A percentile compares a stretch with the other conserved stretches of the same genome.
Conservation (phyloP, 2,113 vertebrate genomes). For the Pao palembangensis region DNA sequence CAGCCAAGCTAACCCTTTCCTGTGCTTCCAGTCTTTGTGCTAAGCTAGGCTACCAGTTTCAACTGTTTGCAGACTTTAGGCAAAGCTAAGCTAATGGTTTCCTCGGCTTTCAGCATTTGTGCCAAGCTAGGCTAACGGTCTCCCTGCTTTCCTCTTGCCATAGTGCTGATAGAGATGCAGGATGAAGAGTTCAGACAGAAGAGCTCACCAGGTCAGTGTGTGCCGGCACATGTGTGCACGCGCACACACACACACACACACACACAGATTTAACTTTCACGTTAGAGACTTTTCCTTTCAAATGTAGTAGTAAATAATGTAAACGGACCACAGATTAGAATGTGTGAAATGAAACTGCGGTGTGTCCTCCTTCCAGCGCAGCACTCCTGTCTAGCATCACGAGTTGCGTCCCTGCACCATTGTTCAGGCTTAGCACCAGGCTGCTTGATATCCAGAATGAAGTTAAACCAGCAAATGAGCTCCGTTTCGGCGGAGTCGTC, state of each 20-base stretch:
- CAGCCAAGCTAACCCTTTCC: neutral
- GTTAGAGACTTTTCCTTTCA: too few species aligned
- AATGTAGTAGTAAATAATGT: too few species aligned
- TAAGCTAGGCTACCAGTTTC: neutral
- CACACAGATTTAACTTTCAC: neutral
- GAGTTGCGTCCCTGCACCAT: too few species aligned
- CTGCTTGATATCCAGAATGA: too few species aligned
- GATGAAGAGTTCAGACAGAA: conserved; percentile 81
- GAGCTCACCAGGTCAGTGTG: conserved; percentile 76
- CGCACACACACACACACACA: conserved; percentile 9
- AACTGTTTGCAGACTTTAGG: conserved; percentile 10
- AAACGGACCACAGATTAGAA: too few species aligned
- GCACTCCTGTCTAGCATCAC: too few species aligned
- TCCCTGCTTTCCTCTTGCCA: conserved; percentile 56
- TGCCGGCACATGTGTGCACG: conserved; percentile 15
- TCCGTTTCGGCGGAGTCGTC: too few species aligned
- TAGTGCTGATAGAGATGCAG: conserved; percentile 83
- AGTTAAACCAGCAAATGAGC: too few species aligned
- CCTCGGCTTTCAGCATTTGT: neutral
- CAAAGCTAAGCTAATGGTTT: neutral
- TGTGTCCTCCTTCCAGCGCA: too few species aligned
- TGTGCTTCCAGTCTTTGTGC: neutral
- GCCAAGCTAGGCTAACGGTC: neutral
- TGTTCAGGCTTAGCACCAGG: too few species aligned
- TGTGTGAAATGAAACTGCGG: too few species aligned